Percentiles rank a stretch among this genome's conserved stretches.
phyloP scores from a whole-genome alignment of 1,140 invertebrate genomes.

The Heliconius congener region DNA sequence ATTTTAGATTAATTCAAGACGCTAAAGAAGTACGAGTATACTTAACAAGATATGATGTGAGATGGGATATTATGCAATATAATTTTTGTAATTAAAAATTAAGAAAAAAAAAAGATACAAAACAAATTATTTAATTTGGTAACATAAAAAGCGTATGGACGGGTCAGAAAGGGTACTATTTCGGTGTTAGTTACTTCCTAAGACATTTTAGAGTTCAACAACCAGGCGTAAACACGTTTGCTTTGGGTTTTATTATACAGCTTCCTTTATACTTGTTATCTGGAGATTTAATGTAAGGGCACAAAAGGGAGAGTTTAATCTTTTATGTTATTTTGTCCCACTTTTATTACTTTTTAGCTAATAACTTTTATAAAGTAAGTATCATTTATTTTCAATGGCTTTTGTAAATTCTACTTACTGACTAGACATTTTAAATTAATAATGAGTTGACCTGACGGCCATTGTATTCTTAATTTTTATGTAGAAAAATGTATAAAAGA shows the following conservation, averaged over 20 bases:
- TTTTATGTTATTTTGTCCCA: neutral
- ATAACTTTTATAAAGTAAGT: neutral
- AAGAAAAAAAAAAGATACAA: neutral
- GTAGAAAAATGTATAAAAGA: neutral
- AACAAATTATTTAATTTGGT: neutral
- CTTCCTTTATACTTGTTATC: constrained; percentile 8
- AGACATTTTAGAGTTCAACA: constrained; percentile 6
- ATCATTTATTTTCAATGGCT: neutral
- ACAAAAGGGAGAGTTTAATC: constrained; percentile 1
- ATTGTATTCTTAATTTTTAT: neutral
- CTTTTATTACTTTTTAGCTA: neutral
- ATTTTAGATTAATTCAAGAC: neutral
- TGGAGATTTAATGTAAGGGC: neutral
- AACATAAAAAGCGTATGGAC: neutral
- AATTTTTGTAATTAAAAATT: no score
- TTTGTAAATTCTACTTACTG: neutral
- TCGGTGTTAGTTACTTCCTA: neutral
- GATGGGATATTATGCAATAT: no score
- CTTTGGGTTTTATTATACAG: constrained; percentile 5
- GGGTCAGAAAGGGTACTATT: neutral
- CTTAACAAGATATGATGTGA: neutral
- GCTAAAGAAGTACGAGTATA: neutral
- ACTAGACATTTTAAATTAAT: neutral
- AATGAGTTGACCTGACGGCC: neutral
- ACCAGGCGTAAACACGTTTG: constrained; percentile 13